A percentile compares a stretch with the other conserved stretches of the same genome.
These are phyloP conservation scores for Diceros bicornis DNA, from an alignment of 2,797 vertebrate genomes.

Conservation along the genomic window DNA sequence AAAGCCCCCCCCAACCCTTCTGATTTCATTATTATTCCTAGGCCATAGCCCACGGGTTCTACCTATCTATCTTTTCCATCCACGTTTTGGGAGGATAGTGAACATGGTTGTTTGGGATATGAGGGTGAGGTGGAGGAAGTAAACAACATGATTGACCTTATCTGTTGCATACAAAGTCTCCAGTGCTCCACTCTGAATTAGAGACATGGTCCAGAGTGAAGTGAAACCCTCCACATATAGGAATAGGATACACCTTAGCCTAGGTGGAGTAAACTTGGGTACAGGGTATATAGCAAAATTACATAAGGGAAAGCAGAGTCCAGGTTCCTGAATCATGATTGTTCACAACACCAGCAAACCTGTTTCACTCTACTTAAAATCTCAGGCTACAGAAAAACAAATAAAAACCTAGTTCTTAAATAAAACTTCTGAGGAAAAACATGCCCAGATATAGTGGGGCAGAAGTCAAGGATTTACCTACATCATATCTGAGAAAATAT, in stretches of 20 bases:
- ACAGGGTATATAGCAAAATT: not conserved
- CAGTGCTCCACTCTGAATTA: not conserved
- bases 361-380: not conserved
- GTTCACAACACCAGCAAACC: not conserved
- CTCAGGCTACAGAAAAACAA: not conserved
- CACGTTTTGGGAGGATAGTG: not conserved
- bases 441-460: not conserved
- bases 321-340: not conserved
- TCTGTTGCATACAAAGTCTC: not conserved
- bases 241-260: not conserved
- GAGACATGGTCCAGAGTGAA: not conserved
- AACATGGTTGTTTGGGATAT: not conserved
- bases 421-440: not conserved
- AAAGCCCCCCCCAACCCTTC: not conserved
- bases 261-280: not conserved
- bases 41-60: not conserved
- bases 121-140: not conserved
- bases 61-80: not conserved
- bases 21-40: not conserved
- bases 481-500: not conserved
- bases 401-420: not conserved
- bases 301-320: not conserved
- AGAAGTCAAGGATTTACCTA: not conserved
- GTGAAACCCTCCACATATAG: not conserved
- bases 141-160: not conserved